phyloP scores from a whole-genome alignment of 2,113 vertebrate species.

The Sterrhoptilus dennistouni region DNA sequence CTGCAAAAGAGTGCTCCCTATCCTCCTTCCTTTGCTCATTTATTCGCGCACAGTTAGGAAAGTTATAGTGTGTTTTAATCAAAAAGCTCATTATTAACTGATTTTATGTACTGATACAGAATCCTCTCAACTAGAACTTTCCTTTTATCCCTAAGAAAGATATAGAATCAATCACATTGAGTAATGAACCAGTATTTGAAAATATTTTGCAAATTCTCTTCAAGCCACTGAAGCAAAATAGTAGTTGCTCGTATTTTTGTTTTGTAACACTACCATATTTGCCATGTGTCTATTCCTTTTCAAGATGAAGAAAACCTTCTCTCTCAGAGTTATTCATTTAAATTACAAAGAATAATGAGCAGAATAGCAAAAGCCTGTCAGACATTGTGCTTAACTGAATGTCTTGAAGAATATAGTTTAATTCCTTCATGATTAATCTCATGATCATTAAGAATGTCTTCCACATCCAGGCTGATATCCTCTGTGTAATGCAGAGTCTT shows the following conservation, averaged over 20 bases:
- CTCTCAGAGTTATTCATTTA: neutral
- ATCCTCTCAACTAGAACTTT: neutral
- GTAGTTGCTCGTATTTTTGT: neutral
- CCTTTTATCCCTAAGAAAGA: neutral
- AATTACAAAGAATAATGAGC: neutral
- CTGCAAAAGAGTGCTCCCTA: neutral
- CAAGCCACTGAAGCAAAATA: neutral
- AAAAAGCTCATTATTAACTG: neutral
- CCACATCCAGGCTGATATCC: neutral
- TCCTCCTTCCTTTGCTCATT: neutral
- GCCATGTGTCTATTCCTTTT: neutral
- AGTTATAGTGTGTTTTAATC: neutral
- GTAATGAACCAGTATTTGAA: neutral
- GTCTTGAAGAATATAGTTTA: neutral
- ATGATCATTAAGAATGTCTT: neutral
- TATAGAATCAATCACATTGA: neutral
- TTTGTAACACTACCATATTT: neutral
- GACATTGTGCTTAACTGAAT: neutral
- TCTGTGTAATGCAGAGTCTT: neutral
- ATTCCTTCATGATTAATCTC: neutral
- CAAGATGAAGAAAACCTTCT: neutral
- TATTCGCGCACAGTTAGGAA: neutral
- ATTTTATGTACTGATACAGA: neutral
- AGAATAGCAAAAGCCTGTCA: neutral
- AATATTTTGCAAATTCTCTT: neutral